A percentile compares a stretch with the other conserved stretches of the same genome.
phyloP scores from a whole-genome alignment of 1,140 invertebrate species.

The Drosophila micromelanica region DNA sequence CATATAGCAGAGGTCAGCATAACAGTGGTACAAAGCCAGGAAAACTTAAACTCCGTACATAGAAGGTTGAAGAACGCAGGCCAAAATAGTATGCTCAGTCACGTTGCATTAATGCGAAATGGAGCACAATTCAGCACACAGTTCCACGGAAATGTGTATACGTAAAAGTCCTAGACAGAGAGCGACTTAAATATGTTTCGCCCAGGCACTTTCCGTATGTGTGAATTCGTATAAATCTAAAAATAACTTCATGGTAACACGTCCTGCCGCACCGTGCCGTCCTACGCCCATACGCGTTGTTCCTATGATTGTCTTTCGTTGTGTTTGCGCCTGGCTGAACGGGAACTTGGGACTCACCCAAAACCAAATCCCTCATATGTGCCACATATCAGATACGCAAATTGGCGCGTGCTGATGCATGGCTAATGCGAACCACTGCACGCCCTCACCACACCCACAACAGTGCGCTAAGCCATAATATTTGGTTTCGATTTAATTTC shows the following conservation, averaged over 20 bases:
- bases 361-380: constrained; percentile 30
- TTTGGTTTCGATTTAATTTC: constrained; percentile 57
- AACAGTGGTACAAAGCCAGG: too few relatives aligned
- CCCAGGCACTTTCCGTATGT: constrained; percentile 33
- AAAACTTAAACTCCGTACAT: too few relatives aligned
- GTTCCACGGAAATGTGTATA: background rate
- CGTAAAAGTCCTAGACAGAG: constrained; percentile 21
- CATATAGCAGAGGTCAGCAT: constrained; percentile 15
- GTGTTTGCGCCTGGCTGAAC: constrained; percentile 36
- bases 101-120: too few relatives aligned
- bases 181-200: constrained; percentile 59
- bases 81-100: too few relatives aligned
- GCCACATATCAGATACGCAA: constrained; percentile 33
- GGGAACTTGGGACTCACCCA: constrained; percentile 18
- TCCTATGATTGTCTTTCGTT: constrained; percentile 19
- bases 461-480: constrained; percentile 62
- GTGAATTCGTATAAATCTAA: constrained; percentile 61
- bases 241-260: constrained; percentile 57
- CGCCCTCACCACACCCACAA: constrained; percentile 12
- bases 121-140: too few relatives aligned
- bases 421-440: constrained; percentile 68
- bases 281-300: constrained; percentile 31
- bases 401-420: constrained; percentile 66
- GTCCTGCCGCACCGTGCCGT: constrained; percentile 22
- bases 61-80: too few relatives aligned